These are phyloP conservation scores for Condylostylus longicornis DNA, from an alignment of 1,140 invertebrate genomes.

Conservation along the genomic window DNA sequence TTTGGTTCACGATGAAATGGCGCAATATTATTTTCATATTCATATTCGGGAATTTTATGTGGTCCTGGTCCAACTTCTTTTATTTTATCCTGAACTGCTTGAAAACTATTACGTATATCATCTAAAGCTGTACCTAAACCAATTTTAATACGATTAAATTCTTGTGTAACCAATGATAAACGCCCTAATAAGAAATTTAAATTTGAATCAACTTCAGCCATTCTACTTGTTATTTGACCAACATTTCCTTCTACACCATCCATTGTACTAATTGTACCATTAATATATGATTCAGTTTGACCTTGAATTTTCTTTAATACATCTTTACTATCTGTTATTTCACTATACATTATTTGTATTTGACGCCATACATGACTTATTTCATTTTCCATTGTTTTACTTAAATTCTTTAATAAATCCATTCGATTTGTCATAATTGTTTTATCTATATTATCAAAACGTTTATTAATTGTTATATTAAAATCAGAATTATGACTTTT, in stretches of 20 bases:
- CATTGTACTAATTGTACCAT: conserved; percentile 65
- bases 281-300: conserved; percentile 66
- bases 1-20: no score
- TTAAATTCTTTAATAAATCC: conserved; percentile 56
- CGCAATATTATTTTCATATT: conserved; percentile 11
- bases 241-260: conserved; percentile 67
- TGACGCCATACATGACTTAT: conserved; percentile 75
- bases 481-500: conserved; percentile 48
- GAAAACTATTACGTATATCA: conserved; percentile 52
- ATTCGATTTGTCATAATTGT: conserved; percentile 59
- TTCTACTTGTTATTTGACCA: conserved; percentile 57
- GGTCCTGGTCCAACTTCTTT: conserved; percentile 9
- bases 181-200: conserved; percentile 70
- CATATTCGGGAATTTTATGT: conserved; percentile 7
- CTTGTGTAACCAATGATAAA: conserved; percentile 64
- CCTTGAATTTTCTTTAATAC: conserved; percentile 59
- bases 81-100: conserved; percentile 46
- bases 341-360: conserved; percentile 75
- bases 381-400: conserved; percentile 60
- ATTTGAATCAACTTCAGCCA: conserved; percentile 68
- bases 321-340: conserved; percentile 58
- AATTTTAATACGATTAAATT: conserved; percentile 70
- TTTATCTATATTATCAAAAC: conserved; percentile 52
- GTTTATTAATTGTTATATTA: conserved; percentile 47
- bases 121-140: conserved; percentile 55